phyloP scores from a whole-genome alignment of 2,113 vertebrate species.

The Chloroceryle aenea region DNA sequence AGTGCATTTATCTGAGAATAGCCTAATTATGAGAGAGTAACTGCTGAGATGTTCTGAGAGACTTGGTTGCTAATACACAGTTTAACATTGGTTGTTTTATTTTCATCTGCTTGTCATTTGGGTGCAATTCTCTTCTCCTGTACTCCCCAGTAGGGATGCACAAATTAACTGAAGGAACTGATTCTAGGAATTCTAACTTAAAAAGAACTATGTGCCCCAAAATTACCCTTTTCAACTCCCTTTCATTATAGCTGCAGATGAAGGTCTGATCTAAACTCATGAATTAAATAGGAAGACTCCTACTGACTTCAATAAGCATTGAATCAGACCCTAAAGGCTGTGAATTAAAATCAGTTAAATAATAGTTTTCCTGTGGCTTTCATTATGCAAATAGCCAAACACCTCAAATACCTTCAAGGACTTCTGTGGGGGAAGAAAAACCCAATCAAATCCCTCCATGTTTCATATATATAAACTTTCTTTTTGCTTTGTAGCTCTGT shows the following conservation, averaged over 20 bases:
- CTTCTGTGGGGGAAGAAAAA: neutral
- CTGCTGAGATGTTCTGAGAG: neutral
- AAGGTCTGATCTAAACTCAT: conserved; percentile 9
- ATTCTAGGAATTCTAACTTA: neutral
- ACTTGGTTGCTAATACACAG: neutral
- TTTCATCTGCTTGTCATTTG: neutral
- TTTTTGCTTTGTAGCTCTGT: neutral
- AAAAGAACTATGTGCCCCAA: neutral
- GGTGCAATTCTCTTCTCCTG: neutral
- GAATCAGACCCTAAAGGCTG: conserved; percentile 17
- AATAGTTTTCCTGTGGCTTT: conserved; percentile 33
- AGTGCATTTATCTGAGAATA: neutral
- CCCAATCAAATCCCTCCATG: neutral
- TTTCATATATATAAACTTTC: neutral
- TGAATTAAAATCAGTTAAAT: conserved; percentile 25
- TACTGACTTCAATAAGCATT: conserved; percentile 8
- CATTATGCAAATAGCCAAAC: neutral
- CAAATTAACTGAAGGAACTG: neutral
- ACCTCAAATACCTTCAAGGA: neutral
- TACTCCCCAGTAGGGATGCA: neutral
- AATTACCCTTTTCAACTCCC: neutral
- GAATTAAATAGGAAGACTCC: conserved; percentile 22
- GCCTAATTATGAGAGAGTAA: neutral
- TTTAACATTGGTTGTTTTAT: neutral
- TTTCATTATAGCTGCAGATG: neutral